Evolutionary conservation across 1,140 invertebrate species (phyloP).

Genomic region (Lamellibrachia luymesi): DNA sequence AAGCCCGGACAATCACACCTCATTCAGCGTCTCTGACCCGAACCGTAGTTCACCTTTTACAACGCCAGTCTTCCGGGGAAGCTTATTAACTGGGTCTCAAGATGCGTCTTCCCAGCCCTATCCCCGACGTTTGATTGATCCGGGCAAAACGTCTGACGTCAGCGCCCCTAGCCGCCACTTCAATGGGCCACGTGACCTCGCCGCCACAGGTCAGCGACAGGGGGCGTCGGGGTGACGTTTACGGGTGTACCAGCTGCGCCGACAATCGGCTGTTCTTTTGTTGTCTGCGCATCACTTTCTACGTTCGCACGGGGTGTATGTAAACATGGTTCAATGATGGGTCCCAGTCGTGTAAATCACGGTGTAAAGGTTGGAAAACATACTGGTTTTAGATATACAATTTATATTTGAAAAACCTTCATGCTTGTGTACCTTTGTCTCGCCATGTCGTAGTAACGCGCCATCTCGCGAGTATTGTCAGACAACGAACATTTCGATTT

Average conservation of each 20-base stretch:
- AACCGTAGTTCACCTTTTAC: neutral
- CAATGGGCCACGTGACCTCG: neutral
- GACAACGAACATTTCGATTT: neutral
- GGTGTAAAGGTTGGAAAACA: neutral
- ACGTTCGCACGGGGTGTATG: neutral
- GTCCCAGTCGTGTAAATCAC: neutral
- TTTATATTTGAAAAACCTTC: too few relatives aligned
- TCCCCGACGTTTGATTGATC: neutral
- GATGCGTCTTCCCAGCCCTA: neutral
- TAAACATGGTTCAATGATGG: neutral
- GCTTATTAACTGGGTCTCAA: neutral
- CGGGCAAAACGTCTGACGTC: neutral
- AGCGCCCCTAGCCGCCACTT: neutral
- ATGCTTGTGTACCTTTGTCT: neutral
- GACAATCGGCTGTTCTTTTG: neutral
- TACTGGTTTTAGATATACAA: too few relatives aligned
- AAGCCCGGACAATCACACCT: neutral
- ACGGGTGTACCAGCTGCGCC: neutral
- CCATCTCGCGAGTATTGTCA: neutral
- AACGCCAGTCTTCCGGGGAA: neutral
- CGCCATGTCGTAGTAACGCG: neutral
- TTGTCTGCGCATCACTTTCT: neutral
- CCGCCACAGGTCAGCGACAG: slow-evolving; percentile 2
- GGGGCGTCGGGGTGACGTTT: neutral
- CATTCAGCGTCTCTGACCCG: neutral